These are phyloP conservation scores for Anastrepha ludens DNA, from an alignment of 1,140 invertebrate species.

Conservation along the genomic window DNA sequence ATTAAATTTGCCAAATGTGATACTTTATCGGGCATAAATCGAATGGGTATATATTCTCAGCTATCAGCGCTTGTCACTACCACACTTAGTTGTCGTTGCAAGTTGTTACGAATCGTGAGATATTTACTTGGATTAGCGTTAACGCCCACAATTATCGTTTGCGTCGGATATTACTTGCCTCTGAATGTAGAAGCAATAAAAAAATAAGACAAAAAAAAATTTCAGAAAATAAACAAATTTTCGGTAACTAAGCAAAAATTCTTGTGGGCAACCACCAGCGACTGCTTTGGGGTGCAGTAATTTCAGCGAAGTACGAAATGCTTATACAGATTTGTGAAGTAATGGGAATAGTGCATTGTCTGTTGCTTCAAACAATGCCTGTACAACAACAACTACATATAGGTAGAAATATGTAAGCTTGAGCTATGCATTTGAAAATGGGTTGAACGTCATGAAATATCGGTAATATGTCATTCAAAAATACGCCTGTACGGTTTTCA, in stretches of 20 bases:
- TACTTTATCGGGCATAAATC: constrained; percentile 10
- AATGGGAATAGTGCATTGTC: background rate
- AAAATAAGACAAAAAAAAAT: background rate
- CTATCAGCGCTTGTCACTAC: background rate
- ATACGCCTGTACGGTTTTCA: background rate
- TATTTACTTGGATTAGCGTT: background rate
- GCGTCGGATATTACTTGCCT: background rate
- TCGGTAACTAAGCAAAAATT: constrained; percentile 38
- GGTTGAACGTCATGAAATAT: background rate
- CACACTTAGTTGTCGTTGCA: background rate
- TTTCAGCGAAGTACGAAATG: background rate
- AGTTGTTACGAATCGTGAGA: background rate
- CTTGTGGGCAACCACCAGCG: constrained; percentile 34
- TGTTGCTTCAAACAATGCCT: background rate
- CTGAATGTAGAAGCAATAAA: no score
- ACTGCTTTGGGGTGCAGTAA: background rate
- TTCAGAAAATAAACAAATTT: constrained; percentile 33
- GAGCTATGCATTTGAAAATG: background rate
- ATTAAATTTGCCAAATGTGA: background rate
- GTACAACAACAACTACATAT: no score
- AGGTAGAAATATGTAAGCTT: background rate
- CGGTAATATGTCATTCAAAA: constrained; percentile 43
- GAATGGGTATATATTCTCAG: background rate
- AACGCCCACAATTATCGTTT: background rate
- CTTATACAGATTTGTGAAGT: background rate